Evolutionary conservation across 2,113 vertebrate species (phyloP).

Genomic region (Plotosus lineatus): DNA sequence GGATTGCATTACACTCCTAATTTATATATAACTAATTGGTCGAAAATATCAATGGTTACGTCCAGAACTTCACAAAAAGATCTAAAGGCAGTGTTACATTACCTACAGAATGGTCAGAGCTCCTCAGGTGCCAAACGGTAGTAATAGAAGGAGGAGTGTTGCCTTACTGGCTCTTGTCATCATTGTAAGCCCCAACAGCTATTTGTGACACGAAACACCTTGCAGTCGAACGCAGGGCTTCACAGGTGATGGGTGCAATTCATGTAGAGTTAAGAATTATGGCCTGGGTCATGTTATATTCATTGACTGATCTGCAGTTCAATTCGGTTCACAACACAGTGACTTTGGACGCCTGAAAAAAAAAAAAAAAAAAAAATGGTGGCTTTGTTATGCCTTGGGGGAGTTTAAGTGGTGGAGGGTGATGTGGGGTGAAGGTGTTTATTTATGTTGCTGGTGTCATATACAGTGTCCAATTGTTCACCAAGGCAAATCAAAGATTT

Average conservation of each 20-base stretch:
- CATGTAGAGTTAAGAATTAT: conserved; percentile 54
- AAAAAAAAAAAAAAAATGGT: too few relatives aligned
- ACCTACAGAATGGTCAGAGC: conserved; percentile 29
- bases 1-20: background rate
- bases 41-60: background rate
- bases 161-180: conserved; percentile 39
- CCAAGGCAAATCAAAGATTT: background rate
- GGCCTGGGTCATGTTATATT: conserved; percentile 18
- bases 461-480: background rate
- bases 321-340: background rate
- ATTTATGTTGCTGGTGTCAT: background rate
- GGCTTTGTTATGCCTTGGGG: background rate
- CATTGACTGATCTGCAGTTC: conserved; percentile 6
- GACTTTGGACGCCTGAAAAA: too few relatives aligned
- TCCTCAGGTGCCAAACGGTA: conserved; percentile 43
- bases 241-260: conserved; percentile 68
- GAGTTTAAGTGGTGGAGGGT: too few relatives aligned
- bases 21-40: background rate
- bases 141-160: conserved; percentile 37
- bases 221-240: conserved; percentile 11
- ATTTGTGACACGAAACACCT: conserved; percentile 39
- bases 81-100: conserved; percentile 36
- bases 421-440: background rate
- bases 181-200: conserved; percentile 38
- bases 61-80: conserved; percentile 15